Percentiles rank a stretch among this genome's conserved stretches.
phyloP scores from a whole-genome alignment of 1,140 invertebrate genomes.

The Orius insidiosus region DNA sequence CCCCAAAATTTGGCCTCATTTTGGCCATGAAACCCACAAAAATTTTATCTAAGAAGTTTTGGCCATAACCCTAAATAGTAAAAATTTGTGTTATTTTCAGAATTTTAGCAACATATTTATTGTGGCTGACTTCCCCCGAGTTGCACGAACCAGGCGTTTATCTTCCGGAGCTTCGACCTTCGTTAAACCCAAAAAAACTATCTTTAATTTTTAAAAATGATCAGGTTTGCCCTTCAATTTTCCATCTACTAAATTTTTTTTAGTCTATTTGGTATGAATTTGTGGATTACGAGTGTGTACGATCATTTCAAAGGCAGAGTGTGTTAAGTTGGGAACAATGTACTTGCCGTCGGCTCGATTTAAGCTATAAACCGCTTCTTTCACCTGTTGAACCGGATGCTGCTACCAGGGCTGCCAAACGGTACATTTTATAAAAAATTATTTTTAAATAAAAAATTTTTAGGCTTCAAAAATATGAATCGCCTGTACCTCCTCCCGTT shows the following conservation, averaged over 20 bases:
- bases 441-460: constrained; percentile 2
- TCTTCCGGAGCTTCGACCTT: constrained; percentile 51
- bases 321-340: constrained; percentile 30
- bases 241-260: constrained; percentile 17
- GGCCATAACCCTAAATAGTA: no score
- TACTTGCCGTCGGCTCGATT: constrained; percentile 13
- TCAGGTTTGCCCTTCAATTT: constrained; percentile 24
- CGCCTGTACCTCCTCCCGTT: constrained; percentile 30
- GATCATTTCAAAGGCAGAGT: constrained; percentile 31
- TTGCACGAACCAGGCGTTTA: constrained; percentile 49
- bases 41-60: no score
- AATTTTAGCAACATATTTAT: constrained; percentile 42
- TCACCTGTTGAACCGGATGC: constrained; percentile 16
- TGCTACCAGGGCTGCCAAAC: constrained; percentile 18
- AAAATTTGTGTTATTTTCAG: constrained; percentile 23
- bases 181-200: constrained; percentile 43
- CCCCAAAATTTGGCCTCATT: no score
- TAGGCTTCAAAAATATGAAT: constrained; percentile 40
- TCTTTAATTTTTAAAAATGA: constrained; percentile 33
- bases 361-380: background rate
- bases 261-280: constrained; percentile 48
- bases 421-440: constrained; percentile 11
- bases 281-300: constrained; percentile 37
- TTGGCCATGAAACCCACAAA: no score
- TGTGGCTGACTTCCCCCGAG: constrained; percentile 64